Conservation (phyloP, 2,113 vertebrate genomes). For the Eonycteris spelaea region DNA sequence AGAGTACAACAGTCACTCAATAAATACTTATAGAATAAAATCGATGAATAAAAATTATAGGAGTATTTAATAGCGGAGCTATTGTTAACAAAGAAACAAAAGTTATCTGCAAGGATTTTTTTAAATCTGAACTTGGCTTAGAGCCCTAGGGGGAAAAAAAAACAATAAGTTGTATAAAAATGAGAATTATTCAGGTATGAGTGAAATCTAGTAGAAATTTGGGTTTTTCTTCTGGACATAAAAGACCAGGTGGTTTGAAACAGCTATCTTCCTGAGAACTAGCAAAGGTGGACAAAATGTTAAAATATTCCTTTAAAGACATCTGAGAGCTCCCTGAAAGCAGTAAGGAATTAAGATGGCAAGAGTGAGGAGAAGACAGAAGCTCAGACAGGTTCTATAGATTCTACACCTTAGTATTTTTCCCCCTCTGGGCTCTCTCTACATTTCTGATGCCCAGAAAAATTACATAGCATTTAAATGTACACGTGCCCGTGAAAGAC, state of each 20-base stretch:
- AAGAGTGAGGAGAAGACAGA: neutral
- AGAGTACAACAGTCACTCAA: neutral
- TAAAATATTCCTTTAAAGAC: neutral
- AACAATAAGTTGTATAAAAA: neutral
- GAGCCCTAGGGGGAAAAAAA: neutral
- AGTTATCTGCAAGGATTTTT: neutral
- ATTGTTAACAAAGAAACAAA: neutral
- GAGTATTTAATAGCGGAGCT: neutral
- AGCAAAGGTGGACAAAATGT: neutral
- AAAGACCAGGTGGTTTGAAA: neutral
- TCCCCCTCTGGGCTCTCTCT: neutral
- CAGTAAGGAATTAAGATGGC: neutral
- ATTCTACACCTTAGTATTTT: neutral
- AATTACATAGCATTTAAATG: neutral
- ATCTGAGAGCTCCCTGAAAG: neutral
- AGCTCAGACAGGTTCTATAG: neutral
- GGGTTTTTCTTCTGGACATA: neutral
- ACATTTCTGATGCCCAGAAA: constrained; percentile 12
- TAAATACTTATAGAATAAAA: neutral
- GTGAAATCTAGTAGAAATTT: neutral
- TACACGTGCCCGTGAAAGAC: neutral
- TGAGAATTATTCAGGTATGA: neutral
- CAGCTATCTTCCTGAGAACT: neutral
- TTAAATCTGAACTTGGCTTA: neutral
- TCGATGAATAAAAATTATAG: neutral